Evolutionary conservation across 2,888 invertebrate genomes (phyloP).

Genomic region (Chirona hameri): DNA sequence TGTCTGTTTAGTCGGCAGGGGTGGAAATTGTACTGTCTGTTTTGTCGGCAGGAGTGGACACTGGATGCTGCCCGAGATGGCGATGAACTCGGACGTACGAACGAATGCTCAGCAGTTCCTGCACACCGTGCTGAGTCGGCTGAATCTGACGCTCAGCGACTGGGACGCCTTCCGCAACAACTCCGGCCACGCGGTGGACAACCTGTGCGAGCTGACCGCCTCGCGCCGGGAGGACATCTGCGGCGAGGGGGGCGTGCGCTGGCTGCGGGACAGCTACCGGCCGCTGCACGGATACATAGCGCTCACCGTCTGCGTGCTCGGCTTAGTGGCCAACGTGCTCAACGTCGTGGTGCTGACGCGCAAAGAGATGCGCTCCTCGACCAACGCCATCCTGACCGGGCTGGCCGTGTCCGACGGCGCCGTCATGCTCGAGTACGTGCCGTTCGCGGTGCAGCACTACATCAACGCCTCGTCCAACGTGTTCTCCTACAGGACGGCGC

Average conservation of each 20-base stretch:
- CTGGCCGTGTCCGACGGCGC: conserved; percentile 85
- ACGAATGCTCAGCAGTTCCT: not conserved
- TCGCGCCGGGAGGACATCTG: conserved; percentile 44
- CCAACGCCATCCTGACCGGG: conserved; percentile 85
- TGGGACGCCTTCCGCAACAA: not conserved
- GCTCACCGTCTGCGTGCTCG: conserved; percentile 80
- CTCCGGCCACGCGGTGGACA: not conserved
- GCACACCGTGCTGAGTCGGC: not conserved
- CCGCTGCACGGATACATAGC: conserved; percentile 79
- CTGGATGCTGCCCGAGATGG: not conserved
- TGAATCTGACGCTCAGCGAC: not conserved
- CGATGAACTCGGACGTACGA: not conserved
- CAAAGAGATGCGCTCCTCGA: conserved; percentile 85
- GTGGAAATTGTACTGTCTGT: too few species aligned
- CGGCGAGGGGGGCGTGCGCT: conserved; percentile 56
- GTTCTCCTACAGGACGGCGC: conserved; percentile 68
- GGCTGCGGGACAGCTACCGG: conserved; percentile 63
- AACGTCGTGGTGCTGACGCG: conserved; percentile 86
- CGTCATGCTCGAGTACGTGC: conserved; percentile 89
- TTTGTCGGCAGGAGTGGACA: too few species aligned
- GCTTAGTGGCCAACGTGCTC: conserved; percentile 83
- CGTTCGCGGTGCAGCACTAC: conserved; percentile 77
- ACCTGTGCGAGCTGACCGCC: too few species aligned
- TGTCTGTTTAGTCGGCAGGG: too few species aligned
- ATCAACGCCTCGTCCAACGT: conserved; percentile 49